Conservation (phyloP, 2,113 vertebrate genomes). For the Madoqua kirkii region DNA sequence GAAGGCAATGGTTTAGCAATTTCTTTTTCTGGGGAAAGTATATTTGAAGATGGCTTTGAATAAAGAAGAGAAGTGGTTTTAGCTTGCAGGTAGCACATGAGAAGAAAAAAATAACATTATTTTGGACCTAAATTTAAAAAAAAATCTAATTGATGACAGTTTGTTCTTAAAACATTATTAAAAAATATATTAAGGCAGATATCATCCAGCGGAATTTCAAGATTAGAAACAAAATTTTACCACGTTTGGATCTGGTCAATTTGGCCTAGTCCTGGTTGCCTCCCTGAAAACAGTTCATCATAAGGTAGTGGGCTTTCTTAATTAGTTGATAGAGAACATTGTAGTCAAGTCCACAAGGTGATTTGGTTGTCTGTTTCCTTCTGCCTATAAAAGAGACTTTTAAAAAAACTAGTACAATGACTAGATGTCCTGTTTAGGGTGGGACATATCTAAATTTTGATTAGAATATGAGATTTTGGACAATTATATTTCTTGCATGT, state of each 20-base stretch:
- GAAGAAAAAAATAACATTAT: conserved; percentile 34
- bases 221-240: neutral
- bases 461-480: conserved; percentile 49
- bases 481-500: conserved; percentile 1
- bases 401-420: conserved; percentile 8
- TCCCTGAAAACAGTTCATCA: neutral
- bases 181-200: neutral
- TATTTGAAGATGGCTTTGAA: conserved; percentile 44
- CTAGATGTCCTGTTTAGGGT: conserved; percentile 55
- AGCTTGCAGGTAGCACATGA: conserved; percentile 36
- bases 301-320: neutral
- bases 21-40: conserved; percentile 6
- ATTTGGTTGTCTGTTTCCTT: neutral
- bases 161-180: conserved; percentile 24
- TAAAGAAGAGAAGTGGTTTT: conserved; percentile 42
- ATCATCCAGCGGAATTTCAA: neutral
- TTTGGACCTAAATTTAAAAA: conserved; percentile 20
- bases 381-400: neutral
- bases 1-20: neutral
- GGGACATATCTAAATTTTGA: conserved; percentile 40
- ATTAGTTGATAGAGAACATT: neutral
- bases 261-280: neutral
- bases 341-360: neutral
- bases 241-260: neutral
- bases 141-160: neutral